Percentiles rank a stretch among this genome's conserved stretches.
Evolutionary conservation across 2,888 invertebrate species (phyloP).

Genomic region (Zaprionus obscuricornis): DNA sequence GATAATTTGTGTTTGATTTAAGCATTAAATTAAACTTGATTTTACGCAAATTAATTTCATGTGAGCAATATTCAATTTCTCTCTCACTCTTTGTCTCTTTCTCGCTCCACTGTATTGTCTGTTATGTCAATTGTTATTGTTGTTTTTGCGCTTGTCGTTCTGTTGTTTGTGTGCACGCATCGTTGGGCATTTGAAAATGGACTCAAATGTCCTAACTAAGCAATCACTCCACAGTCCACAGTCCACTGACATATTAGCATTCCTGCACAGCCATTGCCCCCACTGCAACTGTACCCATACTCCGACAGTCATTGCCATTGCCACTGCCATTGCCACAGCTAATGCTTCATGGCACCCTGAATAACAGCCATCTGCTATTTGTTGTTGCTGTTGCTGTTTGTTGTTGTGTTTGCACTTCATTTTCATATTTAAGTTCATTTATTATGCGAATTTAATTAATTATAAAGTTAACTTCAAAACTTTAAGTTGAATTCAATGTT

Average conservation of each 20-base stretch:
- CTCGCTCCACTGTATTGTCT: slow-evolving; percentile 1
- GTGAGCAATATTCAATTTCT: slow-evolving; percentile 55
- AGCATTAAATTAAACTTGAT: slow-evolving; percentile 66
- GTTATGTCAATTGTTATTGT: slow-evolving; percentile 20
- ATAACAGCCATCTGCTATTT: neutral
- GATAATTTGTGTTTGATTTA: slow-evolving; percentile 2
- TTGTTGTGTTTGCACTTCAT: slow-evolving; percentile 65
- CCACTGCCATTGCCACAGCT: too few species aligned
- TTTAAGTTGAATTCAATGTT: slow-evolving; percentile 55
- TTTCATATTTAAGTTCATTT: slow-evolving; percentile 74
- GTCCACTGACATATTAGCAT: neutral
- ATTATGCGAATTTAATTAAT: slow-evolving; percentile 74
- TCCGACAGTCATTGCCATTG: too few species aligned
- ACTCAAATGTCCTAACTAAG: slow-evolving; percentile 24
- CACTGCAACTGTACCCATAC: too few species aligned
- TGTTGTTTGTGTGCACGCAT: slow-evolving; percentile 28
- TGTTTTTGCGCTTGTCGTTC: slow-evolving; percentile 35
- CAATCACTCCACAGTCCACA: neutral
- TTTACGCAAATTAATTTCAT: slow-evolving; percentile 66
- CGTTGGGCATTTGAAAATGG: slow-evolving; percentile 22
- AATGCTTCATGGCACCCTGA: too few species aligned
- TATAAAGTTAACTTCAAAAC: slow-evolving; percentile 61
- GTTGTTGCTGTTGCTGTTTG: neutral
- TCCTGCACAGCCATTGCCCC: slow-evolving; percentile 17
- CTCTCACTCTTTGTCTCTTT: neutral